phyloP scores from a whole-genome alignment of 2,797 vertebrate species.

The Sebastiscus albofasciatus region DNA sequence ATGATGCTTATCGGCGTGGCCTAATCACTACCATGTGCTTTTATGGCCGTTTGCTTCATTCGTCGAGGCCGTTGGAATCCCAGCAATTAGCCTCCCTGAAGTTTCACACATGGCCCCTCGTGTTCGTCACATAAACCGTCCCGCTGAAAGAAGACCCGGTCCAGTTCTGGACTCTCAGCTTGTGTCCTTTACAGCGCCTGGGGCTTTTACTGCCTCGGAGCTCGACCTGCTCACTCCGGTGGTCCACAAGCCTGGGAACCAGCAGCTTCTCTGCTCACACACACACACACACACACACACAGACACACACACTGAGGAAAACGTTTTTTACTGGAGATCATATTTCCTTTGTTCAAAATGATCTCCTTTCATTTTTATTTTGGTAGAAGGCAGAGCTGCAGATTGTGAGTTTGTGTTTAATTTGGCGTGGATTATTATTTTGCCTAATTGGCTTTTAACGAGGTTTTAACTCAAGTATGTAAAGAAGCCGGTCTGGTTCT shows the following conservation, averaged over 20 bases:
- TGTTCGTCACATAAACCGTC: slow-evolving; percentile 76
- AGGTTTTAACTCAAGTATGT: slow-evolving; percentile 71
- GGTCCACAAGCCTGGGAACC: slow-evolving; percentile 69
- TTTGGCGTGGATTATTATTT: slow-evolving; percentile 75
- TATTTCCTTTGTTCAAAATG: slow-evolving; percentile 67
- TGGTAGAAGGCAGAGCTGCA: slow-evolving; percentile 55
- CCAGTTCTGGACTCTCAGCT: slow-evolving; percentile 49
- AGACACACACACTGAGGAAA: slow-evolving; percentile 4
- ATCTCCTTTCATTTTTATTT: slow-evolving; percentile 65
- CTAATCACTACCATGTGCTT: slow-evolving; percentile 88
- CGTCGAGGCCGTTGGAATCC: slow-evolving; percentile 84
- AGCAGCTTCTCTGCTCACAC: slow-evolving; percentile 30
- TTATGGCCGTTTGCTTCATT: slow-evolving; percentile 79
- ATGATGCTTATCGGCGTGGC: slow-evolving; percentile 83
- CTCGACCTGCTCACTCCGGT: slow-evolving; percentile 49
- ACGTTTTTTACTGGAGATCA: slow-evolving; percentile 39
- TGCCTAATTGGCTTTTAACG: slow-evolving; percentile 78
- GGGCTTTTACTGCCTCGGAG: slow-evolving; percentile 63
- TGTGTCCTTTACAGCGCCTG: slow-evolving; percentile 57
- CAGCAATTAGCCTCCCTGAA: slow-evolving; percentile 80
- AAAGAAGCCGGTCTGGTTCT: slow-evolving; percentile 50
- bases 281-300: slow-evolving; percentile 24
- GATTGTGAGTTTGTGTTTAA: slow-evolving; percentile 68
- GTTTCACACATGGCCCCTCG: slow-evolving; percentile 79
- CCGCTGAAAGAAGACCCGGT: slow-evolving; percentile 71